Evolutionary conservation across 2,888 invertebrate species (phyloP).

Genomic region (Willowsia nigromaculata): DNA sequence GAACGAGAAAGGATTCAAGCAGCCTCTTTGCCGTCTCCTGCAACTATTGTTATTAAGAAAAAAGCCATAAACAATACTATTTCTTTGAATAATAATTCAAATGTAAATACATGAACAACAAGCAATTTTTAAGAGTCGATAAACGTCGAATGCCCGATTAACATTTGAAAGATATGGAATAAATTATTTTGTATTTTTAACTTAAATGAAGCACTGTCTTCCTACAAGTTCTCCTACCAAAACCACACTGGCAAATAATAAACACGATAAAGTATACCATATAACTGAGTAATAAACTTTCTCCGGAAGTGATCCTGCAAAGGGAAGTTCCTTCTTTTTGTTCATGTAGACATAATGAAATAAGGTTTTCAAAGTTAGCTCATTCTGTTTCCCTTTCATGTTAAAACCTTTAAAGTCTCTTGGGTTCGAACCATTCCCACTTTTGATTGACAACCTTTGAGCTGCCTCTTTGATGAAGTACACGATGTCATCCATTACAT

Average conservation of each 20-base stretch:
- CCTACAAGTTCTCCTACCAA: background rate
- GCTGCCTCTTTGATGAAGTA: slow-evolving; percentile 31
- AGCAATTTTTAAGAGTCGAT: too few species aligned
- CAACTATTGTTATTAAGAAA: too few species aligned
- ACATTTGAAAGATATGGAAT: too few species aligned
- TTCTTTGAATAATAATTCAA: too few species aligned
- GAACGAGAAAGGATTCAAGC: background rate
- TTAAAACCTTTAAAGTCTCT: background rate
- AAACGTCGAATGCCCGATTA: too few species aligned
- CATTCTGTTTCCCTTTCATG: slow-evolving; percentile 2
- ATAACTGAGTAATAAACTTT: slow-evolving; percentile 11
- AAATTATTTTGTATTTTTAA: background rate
- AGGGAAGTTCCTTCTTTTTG: background rate
- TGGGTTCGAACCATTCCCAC: background rate
- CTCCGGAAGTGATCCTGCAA: slow-evolving; percentile 7
- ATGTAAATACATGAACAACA: background rate
- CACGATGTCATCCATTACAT: slow-evolving; percentile 21
- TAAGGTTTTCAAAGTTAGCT: background rate
- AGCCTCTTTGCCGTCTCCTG: background rate
- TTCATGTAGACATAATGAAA: slow-evolving; percentile 42
- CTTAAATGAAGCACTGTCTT: background rate
- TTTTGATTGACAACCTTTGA: background rate
- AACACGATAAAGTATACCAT: background rate
- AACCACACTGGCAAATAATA: background rate
- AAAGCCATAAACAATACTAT: too few species aligned